Conservation (phyloP, 2,888 invertebrate genomes). For the Frankliniella intonsa region DNA sequence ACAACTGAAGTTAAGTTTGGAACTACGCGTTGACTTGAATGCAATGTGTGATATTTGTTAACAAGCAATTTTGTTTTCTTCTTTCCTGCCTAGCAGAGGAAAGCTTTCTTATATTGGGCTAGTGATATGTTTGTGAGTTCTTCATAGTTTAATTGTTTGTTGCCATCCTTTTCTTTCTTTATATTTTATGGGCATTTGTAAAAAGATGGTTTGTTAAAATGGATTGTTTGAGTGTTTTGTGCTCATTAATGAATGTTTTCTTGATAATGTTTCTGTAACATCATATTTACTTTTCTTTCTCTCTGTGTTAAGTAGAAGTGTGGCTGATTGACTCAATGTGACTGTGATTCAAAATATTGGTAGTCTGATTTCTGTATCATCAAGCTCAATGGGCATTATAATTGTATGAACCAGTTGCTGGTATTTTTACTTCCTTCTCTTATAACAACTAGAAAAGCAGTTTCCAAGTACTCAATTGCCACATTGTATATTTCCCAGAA, state of each 20-base stretch:
- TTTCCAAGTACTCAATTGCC: too few species aligned
- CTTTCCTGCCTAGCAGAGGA: background rate
- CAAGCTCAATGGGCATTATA: background rate
- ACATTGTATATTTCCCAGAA: too few species aligned
- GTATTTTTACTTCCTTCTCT: background rate
- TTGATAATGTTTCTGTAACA: background rate
- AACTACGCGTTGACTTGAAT: background rate
- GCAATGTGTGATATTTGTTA: background rate
- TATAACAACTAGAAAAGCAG: too few species aligned
- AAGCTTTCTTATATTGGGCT: background rate
- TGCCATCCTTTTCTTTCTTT: background rate
- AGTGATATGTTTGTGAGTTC: background rate
- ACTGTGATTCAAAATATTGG: conserved; percentile 9
- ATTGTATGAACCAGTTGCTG: background rate
- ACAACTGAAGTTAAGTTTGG: too few species aligned
- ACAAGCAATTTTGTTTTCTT: background rate
- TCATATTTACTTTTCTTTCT: background rate
- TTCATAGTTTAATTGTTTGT: background rate
- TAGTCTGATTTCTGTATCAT: background rate
- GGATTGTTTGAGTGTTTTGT: background rate
- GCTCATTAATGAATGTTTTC: background rate
- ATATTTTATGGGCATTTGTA: background rate
- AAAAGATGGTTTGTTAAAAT: background rate
- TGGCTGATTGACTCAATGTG: background rate
- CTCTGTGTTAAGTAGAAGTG: background rate